Conservation (phyloP, 2,888 invertebrate genomes). For the Acleris literana region DNA sequence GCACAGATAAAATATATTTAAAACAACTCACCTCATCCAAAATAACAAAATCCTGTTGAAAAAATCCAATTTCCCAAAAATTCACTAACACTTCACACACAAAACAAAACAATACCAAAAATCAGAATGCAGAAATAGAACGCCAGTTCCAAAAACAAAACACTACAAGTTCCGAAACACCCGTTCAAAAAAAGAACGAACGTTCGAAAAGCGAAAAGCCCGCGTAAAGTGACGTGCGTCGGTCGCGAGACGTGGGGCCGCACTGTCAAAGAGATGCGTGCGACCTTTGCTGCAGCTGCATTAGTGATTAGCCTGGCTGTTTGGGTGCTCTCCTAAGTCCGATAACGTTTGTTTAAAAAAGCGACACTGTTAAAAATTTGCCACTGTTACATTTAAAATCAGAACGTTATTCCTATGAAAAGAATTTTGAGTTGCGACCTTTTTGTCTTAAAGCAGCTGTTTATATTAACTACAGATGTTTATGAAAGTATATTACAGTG, state of each 20-base stretch:
- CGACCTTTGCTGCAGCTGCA: conserved; percentile 35
- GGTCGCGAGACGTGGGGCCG: conserved; percentile 19
- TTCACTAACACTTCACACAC: conserved; percentile 10
- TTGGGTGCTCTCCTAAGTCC: conserved; percentile 26
- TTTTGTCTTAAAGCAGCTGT: too few species aligned
- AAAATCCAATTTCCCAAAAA: conserved; percentile 13
- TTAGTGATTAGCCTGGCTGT: conserved; percentile 34
- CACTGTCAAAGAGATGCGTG: conserved; percentile 34
- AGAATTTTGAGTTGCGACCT: too few species aligned
- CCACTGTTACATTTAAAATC: neutral
- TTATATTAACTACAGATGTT: too few species aligned
- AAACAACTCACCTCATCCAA: conserved; percentile 22
- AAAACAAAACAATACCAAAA: neutral
- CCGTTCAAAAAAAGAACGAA: conserved; percentile 20
- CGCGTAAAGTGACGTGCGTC: conserved; percentile 22
- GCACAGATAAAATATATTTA: neutral
- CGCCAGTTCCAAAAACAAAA: neutral
- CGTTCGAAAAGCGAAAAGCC: conserved; percentile 5
- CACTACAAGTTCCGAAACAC: conserved; percentile 12
- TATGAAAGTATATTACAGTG: too few species aligned
- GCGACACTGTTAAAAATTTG: neutral
- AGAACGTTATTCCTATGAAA: too few species aligned
- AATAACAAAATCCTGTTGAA: conserved; percentile 7
- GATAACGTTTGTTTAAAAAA: neutral
- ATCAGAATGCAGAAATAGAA: too few species aligned